A percentile compares a stretch with the other conserved stretches of the same genome.
Evolutionary conservation across 2,888 invertebrate genomes (phyloP).

Genomic region (Melanotus villosus): DNA sequence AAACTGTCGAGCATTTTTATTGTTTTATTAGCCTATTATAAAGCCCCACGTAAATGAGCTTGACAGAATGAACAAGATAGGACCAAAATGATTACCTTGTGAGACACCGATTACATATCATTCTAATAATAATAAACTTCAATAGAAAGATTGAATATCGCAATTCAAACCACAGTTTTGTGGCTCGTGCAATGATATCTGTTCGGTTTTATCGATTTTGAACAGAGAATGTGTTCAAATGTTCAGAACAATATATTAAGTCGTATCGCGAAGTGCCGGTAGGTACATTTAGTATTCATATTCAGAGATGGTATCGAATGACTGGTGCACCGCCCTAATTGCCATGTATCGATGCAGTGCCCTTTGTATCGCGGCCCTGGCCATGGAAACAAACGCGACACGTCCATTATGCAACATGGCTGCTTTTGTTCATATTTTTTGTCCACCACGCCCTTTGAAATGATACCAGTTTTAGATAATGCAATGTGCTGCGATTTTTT

Average conservation of each 20-base stretch:
- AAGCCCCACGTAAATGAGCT: too few species aligned
- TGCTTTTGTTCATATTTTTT: constrained; percentile 64
- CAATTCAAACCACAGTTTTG: too few species aligned
- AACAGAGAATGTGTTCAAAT: constrained; percentile 32
- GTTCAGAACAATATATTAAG: constrained; percentile 48
- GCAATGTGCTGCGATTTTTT: constrained; percentile 44
- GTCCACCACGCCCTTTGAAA: constrained; percentile 60
- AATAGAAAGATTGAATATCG: too few species aligned
- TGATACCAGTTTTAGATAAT: constrained; percentile 63
- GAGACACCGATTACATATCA: too few species aligned
- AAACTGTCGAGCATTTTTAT: too few species aligned
- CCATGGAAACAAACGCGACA: constrained; percentile 66
- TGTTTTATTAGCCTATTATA: too few species aligned
- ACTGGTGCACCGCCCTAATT: constrained; percentile 66
- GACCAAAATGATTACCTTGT: too few species aligned
- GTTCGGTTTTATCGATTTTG: constrained; percentile 28
- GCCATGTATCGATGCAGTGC: constrained; percentile 66
- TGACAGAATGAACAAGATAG: too few species aligned
- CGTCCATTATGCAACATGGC: constrained; percentile 65
- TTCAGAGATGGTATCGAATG: constrained; percentile 65
- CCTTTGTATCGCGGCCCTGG: constrained; percentile 63
- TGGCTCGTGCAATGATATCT: too few species aligned
- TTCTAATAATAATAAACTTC: too few species aligned
- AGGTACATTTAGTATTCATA: constrained; percentile 64
- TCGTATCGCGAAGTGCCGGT: constrained; percentile 52